Percentiles rank a stretch among this genome's conserved stretches.
These are phyloP conservation scores for Drosophila grimshawi DNA, from an alignment of 1,140 invertebrate species.

Conservation along the genomic window DNA sequence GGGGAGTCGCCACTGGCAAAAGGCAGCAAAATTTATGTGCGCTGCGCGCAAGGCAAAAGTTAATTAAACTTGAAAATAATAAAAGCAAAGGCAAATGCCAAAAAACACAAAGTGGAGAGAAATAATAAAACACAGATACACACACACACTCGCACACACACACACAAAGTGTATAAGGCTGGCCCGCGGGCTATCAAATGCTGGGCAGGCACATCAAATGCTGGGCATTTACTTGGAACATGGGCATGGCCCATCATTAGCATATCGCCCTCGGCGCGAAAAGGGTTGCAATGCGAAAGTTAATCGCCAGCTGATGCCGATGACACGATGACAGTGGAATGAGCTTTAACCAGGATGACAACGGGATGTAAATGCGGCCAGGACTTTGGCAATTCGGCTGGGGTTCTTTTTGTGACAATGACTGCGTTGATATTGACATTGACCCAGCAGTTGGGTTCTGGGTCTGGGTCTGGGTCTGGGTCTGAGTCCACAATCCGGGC, in stretches of 20 bases:
- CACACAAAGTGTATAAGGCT: constrained; percentile 59
- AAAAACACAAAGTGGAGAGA: constrained; percentile 22
- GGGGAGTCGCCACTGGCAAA: constrained; percentile 35
- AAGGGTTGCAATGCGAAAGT: constrained; percentile 70
- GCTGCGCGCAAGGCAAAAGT: constrained; percentile 69
- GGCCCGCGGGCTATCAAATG: constrained; percentile 53
- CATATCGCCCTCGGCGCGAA: constrained; percentile 73
- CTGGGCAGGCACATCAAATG: constrained; percentile 26
- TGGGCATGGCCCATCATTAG: constrained; percentile 63
- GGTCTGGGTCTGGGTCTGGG: too few species aligned
- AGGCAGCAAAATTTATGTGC: constrained; percentile 71
- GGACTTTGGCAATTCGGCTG: too few species aligned
- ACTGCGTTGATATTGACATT: constrained; percentile 68
- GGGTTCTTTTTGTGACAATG: constrained; percentile 52
- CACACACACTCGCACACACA: constrained; percentile 33
- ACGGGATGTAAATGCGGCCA: neutral
- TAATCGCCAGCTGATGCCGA: constrained; percentile 76
- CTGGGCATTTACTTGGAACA: constrained; percentile 1
- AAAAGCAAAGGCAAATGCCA: constrained; percentile 59
- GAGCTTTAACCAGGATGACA: neutral
- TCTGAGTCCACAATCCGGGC: constrained; percentile 2
- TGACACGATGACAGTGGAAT: constrained; percentile 36
- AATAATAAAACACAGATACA: constrained; percentile 73
- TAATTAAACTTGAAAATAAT: constrained; percentile 83
- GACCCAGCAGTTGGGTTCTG: neutral